These are phyloP conservation scores for Cosmia pyralina DNA, from an alignment of 2,888 invertebrate genomes.

Conservation along the genomic window DNA sequence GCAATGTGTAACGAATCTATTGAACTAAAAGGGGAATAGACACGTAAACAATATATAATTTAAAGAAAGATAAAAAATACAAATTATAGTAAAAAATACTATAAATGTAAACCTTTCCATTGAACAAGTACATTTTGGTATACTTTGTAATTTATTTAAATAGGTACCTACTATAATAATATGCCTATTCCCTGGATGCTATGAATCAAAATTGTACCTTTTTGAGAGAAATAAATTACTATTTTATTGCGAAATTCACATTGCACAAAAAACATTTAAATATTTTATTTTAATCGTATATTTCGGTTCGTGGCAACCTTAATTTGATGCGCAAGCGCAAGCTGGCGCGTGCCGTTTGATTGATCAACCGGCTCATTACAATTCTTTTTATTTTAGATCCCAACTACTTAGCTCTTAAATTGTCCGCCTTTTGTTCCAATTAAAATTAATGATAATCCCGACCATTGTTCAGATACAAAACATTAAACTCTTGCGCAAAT, in stretches of 20 bases:
- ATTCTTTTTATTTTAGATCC: constrained; percentile 68
- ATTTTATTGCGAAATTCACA: constrained; percentile 28
- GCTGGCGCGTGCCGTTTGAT: constrained; percentile 80
- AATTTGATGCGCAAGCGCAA: constrained; percentile 63
- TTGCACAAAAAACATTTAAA: constrained; percentile 11
- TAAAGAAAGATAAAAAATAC: no score
- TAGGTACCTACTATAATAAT: background rate
- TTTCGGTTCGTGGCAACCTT: constrained; percentile 55
- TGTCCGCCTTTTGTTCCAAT: constrained; percentile 73
- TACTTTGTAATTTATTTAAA: constrained; percentile 21
- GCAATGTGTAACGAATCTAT: no score
- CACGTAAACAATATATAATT: background rate
- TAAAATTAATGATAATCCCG: constrained; percentile 71
- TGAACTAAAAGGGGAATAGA: no score
- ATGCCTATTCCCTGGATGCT: no score
- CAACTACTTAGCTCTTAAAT: constrained; percentile 59
- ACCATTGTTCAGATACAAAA: constrained; percentile 64
- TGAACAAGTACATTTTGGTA: constrained; percentile 4
- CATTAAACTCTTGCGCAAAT: constrained; percentile 56
- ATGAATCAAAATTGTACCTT: no score
- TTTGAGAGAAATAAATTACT: no score
- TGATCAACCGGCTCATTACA: constrained; percentile 79
- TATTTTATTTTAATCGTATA: constrained; percentile 24
- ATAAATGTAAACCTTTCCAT: no score
- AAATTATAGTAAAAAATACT: no score